Evolutionary conservation across 2,888 invertebrate species (phyloP).

Genomic region (Athalia circularis): DNA sequence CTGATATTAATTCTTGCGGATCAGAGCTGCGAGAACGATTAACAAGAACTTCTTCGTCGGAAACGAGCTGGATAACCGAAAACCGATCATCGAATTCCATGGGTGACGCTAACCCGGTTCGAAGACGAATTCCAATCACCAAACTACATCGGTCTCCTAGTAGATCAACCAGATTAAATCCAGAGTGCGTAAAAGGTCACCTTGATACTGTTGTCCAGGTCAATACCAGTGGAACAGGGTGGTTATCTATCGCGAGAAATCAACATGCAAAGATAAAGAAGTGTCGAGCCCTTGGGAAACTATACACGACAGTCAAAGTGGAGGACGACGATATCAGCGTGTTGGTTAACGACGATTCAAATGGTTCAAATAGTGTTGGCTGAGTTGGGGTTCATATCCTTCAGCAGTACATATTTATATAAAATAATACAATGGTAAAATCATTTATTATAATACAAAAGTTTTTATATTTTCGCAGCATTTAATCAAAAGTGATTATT

Average conservation of each 20-base stretch:
- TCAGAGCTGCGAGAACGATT: not conserved
- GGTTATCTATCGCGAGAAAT: conserved; percentile 43
- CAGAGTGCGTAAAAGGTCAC: not conserved
- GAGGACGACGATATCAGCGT: conserved; percentile 46
- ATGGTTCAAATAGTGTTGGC: conserved; percentile 4
- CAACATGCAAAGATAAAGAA: conserved; percentile 45
- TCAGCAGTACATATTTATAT: not conserved
- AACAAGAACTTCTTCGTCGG: conserved; percentile 15
- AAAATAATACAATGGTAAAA: conserved; percentile 14
- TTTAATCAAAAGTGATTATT: conserved; percentile 35
- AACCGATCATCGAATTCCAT: not conserved
- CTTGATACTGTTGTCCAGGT: conserved; percentile 27
- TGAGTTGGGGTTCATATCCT: not conserved
- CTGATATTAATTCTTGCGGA: not conserved
- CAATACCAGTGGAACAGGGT: conserved; percentile 27
- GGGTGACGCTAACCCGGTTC: conserved; percentile 28
- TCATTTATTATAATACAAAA: conserved; percentile 11
- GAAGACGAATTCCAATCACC: conserved; percentile 36
- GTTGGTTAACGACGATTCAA: conserved; percentile 39
- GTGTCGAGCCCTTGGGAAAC: conserved; percentile 40
- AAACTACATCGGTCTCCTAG: conserved; percentile 41
- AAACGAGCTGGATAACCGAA: conserved; percentile 25
- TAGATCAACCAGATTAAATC: conserved; percentile 19
- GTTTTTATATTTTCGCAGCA: conserved; percentile 41
- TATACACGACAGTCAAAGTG: conserved; percentile 46